Conservation (phyloP, 2,888 invertebrate species). For the Phortica okadai region DNA sequence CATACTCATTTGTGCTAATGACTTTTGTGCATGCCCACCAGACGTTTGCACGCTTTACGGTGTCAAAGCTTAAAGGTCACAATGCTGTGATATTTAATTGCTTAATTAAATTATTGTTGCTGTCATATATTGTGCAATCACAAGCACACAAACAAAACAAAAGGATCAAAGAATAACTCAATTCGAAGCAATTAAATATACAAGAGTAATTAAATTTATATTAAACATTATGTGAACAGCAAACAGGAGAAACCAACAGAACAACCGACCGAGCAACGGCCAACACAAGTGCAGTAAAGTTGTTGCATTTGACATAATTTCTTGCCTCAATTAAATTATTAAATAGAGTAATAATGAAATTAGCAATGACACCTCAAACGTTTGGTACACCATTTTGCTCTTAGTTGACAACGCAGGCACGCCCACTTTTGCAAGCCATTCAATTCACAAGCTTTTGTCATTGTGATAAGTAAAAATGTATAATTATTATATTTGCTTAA, state of each 20-base stretch:
- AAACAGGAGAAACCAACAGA: no score
- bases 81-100: slow-evolving; percentile 6
- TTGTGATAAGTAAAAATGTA: neutral
- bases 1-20: neutral
- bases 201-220: neutral
- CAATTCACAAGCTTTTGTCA: no score
- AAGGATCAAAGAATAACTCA: neutral
- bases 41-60: neutral
- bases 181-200: slow-evolving; percentile 10
- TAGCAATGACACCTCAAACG: no score
- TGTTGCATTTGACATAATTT: no score
- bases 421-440: no score
- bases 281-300: no score
- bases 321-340: no score
- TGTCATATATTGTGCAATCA: neutral
- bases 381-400: no score
- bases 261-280: no score
- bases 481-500: neutral
- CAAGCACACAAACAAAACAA: neutral
- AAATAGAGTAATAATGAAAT: no score
- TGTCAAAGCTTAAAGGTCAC: neutral
- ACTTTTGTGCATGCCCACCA: neutral
- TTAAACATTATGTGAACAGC: neutral
- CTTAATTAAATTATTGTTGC: slow-evolving; percentile 26
- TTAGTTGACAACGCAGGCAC: no score